These are phyloP conservation scores for Eulithis testata DNA, from an alignment of 2,888 invertebrate species.

Conservation along the genomic window DNA sequence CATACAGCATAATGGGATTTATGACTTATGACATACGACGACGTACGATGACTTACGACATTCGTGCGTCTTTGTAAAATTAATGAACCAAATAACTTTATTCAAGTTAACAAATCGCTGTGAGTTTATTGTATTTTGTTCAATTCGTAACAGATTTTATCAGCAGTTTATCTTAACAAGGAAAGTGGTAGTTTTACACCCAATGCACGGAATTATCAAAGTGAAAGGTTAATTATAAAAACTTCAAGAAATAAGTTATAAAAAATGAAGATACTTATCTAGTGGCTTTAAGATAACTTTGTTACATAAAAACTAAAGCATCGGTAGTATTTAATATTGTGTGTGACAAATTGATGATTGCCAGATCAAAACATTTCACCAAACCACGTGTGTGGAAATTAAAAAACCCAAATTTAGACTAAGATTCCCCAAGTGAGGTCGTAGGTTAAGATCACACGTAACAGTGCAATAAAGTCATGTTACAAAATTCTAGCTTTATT, in stretches of 20 bases:
- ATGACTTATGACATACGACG: too few relatives aligned
- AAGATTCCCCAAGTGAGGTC: conserved; percentile 33
- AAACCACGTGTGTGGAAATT: conserved; percentile 30
- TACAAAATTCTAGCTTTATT: conserved; percentile 34
- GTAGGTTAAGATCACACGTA: conserved; percentile 37
- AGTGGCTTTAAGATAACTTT: neutral
- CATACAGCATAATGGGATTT: too few relatives aligned
- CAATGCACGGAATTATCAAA: conserved; percentile 12
- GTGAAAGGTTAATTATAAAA: conserved; percentile 29
- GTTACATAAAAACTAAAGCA: conserved; percentile 1
- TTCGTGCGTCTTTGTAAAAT: too few relatives aligned
- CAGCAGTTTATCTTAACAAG: neutral
- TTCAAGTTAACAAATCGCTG: too few relatives aligned
- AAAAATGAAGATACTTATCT: conserved; percentile 1
- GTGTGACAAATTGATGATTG: conserved; percentile 13
- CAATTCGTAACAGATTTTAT: conserved; percentile 1
- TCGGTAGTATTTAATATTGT: neutral
- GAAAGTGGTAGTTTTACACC: conserved; percentile 13
- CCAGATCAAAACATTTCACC: conserved; percentile 23
- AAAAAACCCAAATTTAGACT: conserved; percentile 25
- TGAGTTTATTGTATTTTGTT: too few relatives aligned
- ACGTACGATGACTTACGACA: too few relatives aligned
- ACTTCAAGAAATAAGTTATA: conserved; percentile 5
- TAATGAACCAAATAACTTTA: too few relatives aligned
- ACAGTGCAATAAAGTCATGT: conserved; percentile 27